A percentile compares a stretch with the other conserved stretches of the same genome.
phyloP scores from a whole-genome alignment of 2,888 invertebrate genomes.

The Mamestra brassicae region DNA sequence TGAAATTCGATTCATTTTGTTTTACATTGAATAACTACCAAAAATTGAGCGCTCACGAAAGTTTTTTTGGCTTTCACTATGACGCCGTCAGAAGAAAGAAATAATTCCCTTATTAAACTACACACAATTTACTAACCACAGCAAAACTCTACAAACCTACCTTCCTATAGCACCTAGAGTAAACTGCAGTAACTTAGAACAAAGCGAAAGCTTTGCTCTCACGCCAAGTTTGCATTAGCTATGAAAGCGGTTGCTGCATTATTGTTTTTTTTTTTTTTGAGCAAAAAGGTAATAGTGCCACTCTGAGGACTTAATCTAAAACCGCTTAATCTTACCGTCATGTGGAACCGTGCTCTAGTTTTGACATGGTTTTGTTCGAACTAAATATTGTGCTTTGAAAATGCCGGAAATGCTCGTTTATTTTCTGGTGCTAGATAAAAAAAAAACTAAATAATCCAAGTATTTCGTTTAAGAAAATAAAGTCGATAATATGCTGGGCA shows the following conservation, averaged over 20 bases:
- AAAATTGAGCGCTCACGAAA: background rate
- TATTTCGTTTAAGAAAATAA: no score
- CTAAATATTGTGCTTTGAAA: slow-evolving; percentile 19
- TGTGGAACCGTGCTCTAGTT: slow-evolving; percentile 27
- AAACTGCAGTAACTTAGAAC: slow-evolving; percentile 52
- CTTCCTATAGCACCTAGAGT: slow-evolving; percentile 16
- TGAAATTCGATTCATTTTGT: no score
- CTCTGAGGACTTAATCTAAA: slow-evolving; percentile 65
- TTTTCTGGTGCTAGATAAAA: slow-evolving; percentile 1
- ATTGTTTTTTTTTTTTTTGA: slow-evolving; percentile 52
- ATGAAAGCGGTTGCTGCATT: slow-evolving; percentile 64
- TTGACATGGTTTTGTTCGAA: slow-evolving; percentile 31
- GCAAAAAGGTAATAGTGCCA: slow-evolving; percentile 56
- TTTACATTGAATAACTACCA: no score
- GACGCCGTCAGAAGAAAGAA: background rate
- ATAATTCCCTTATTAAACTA: background rate
- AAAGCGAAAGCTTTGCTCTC: slow-evolving; percentile 64
- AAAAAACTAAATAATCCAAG: no score
- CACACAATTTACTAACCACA: background rate
- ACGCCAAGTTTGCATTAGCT: slow-evolving; percentile 76
- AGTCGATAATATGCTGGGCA: background rate
- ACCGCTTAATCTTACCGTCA: slow-evolving; percentile 49
- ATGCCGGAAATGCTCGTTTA: background rate
- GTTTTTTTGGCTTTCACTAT: background rate
- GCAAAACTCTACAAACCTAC: background rate